Base-by-base conservation (phyloP, 2,797 vertebrate genomes). In the Borostomias antarcticus region DNA sequence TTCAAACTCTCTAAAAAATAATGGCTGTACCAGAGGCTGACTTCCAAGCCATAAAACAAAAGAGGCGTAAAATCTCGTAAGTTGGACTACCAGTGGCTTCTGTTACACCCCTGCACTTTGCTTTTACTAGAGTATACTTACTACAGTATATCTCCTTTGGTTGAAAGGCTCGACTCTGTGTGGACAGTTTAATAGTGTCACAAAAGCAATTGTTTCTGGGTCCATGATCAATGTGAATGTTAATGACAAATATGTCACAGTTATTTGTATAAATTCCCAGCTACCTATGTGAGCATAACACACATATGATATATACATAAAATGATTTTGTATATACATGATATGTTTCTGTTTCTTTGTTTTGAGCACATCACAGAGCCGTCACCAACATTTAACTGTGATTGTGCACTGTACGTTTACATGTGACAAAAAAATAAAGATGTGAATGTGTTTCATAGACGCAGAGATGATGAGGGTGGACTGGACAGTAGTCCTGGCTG, bases 401-500 rank as follows among this genome's bases (percentile, higher is more conserved):
- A n/a, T n/a, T n/a, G n/a, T n/a, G n/a, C n/a, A n/a, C n/a, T n/a
- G n/a, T n/a, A n/a, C n/a, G n/a, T n/a, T n/a, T n/a, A n/a, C n/a
- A n/a, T n/a, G n/a, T n/a, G n/a, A n/a, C n/a, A n/a, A n/a, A n/a
- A n/a, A n/a, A n/a, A n/a, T n/a, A n/a, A n/a, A n/a, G n/a, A n/a
- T n/a, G n/a, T n/a, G n/a, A n/a, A n/a, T n/a, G n/a, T n/a, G n/a
- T n/a, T n/a, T n/a, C n/a, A n/a, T n/a, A n/a, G n/a, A n/a, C n/a
- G n/a, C n/a, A n/a, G n/a, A n/a, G n/a, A n/a, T n/a, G n/a, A n/a
- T n/a, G n/a, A n/a, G n/a, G n/a, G n/a, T n/a, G n/a, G n/a, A n/a
- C n/a, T n/a, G n/a, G 57, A 15, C 35, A 30, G 30, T 58, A 35
- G 57, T 58, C 57, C 57, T 58, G 32, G 57, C 57, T 35, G 29